phyloP scores from a whole-genome alignment of 2,797 vertebrate species.

The Scolopax rusticola region DNA sequence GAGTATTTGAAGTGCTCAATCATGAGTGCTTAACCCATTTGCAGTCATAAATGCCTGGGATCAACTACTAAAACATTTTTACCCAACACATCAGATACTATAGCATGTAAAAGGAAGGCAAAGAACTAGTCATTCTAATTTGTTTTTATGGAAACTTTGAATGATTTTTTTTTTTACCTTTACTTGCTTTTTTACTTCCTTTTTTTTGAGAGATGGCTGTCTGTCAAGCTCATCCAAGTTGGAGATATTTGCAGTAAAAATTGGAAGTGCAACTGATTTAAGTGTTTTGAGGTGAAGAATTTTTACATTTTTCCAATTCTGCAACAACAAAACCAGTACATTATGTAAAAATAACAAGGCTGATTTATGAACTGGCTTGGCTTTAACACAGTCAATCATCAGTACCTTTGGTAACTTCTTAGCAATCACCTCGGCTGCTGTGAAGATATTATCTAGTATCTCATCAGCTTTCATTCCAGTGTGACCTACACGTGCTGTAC shows the following conservation, averaged over 20 bases:
- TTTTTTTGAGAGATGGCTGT: neutral
- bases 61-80: neutral
- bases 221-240: slow-evolving; percentile 68
- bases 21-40: neutral
- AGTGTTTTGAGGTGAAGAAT: slow-evolving; percentile 92
- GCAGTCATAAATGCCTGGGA: neutral
- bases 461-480: slow-evolving; percentile 86
- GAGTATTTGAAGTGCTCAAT: neutral
- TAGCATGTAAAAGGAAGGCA: neutral
- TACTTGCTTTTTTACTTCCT: neutral
- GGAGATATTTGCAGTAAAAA: slow-evolving; percentile 86
- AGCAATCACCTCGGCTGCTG: slow-evolving; percentile 77
- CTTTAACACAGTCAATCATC: neutral
- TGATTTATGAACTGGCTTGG: neutral
- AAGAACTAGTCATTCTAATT: neutral
- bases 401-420: slow-evolving; percentile 85
- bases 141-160: neutral
- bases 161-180: slow-evolving; percentile 11
- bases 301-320: slow-evolving; percentile 91
- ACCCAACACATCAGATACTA: neutral
- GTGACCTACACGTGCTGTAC: slow-evolving; percentile 86
- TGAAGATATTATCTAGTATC: slow-evolving; percentile 84
- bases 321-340: neutral
- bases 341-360: neutral
- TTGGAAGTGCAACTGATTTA: slow-evolving; percentile 87